phyloP scores from a whole-genome alignment of 2,888 invertebrate genomes.

The Leucozona laternaria region DNA sequence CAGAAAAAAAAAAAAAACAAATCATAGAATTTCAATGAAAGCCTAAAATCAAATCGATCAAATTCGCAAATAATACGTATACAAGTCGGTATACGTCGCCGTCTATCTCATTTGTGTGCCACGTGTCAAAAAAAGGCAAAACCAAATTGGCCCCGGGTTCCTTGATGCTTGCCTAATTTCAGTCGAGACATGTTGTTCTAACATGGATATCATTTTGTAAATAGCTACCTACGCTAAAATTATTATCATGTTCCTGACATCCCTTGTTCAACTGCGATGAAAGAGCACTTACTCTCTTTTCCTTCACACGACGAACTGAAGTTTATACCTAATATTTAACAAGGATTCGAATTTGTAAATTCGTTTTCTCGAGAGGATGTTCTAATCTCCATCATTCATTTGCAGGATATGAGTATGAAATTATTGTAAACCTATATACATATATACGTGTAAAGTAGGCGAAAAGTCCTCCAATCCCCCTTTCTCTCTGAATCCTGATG shows the following conservation, averaged over 20 bases:
- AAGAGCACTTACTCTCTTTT: background rate
- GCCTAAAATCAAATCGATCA: constrained; percentile 62
- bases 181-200: constrained; percentile 33
- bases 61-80: constrained; percentile 21
- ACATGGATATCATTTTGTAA: constrained; percentile 60
- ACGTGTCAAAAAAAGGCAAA: constrained; percentile 60
- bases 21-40: constrained; percentile 13
- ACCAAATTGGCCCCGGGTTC: background rate
- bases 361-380: constrained; percentile 52
- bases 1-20: background rate
- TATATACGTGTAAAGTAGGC: too few relatives aligned
- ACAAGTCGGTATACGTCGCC: background rate
- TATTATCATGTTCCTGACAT: constrained; percentile 73
- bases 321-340: constrained; percentile 25
- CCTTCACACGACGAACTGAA: background rate
- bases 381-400: constrained; percentile 68
- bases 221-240: constrained; percentile 59
- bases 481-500: background rate
- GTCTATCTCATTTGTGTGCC: constrained; percentile 18
- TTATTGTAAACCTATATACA: constrained; percentile 19
- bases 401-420: constrained; percentile 54
- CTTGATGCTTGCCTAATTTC: constrained; percentile 1
- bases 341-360: constrained; percentile 57
- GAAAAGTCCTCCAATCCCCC: background rate
- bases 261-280: constrained; percentile 35